phyloP scores from a whole-genome alignment of 2,888 invertebrate species.

The Sericinus montela region DNA sequence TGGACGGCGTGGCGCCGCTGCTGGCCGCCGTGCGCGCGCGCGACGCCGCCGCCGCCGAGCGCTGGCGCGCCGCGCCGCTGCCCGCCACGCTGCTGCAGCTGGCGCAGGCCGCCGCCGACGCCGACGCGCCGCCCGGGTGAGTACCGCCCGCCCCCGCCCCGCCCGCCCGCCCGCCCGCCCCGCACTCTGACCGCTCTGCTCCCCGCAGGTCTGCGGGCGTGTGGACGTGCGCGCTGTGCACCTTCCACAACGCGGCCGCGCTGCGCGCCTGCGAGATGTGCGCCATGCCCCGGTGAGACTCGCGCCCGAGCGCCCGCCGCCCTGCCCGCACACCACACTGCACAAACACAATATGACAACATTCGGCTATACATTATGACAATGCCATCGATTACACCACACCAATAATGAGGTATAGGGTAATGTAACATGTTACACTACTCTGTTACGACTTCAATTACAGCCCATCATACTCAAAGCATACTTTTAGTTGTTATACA shows the following conservation, averaged over 20 bases:
- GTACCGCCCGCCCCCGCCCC: no score
- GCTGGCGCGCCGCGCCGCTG: conserved; percentile 87
- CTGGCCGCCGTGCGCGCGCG: conserved; percentile 86
- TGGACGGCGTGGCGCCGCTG: conserved; percentile 81
- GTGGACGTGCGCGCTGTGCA: conserved; percentile 97
- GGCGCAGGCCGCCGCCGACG: conserved; percentile 41
- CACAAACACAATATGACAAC: neutral
- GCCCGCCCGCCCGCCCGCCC: no score
- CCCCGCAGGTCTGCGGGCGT: conserved; percentile 39
- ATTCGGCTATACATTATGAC: neutral
- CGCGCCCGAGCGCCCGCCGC: no score
- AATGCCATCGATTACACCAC: no score
- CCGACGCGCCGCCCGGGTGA: conserved; percentile 53
- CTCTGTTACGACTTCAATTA: no score
- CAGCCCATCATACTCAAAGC: no score
- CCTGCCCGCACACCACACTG: no score
- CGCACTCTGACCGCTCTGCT: no score
- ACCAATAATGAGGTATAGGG: no score
- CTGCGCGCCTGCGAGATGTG: conserved; percentile 94
- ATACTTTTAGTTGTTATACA: no score
- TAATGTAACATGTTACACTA: no score
- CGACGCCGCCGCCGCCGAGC: conserved; percentile 84
- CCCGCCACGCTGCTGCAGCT: conserved; percentile 91
- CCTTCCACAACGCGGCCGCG: conserved; percentile 91
- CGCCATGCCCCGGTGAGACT: conserved; percentile 87